Conservation (phyloP, 2,797 vertebrate species). For the Cyclopterus lumpus region DNA sequence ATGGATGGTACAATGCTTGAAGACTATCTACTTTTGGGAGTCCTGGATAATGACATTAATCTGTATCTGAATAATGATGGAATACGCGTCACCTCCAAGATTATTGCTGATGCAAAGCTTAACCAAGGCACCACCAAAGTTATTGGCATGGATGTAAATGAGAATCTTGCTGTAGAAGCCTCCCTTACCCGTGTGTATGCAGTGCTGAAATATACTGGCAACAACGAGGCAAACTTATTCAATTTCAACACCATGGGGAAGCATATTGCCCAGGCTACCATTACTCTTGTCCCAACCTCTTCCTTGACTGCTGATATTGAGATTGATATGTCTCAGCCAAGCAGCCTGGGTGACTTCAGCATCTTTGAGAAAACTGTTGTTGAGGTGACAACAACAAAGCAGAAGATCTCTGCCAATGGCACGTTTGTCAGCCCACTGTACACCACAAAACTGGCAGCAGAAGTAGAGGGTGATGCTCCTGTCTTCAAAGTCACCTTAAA, state of each 20-base stretch:
- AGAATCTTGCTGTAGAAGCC: conserved; percentile 87
- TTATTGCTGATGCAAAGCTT: conserved; percentile 80
- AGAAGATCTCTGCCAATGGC: conserved; percentile 82
- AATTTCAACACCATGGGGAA: conserved; percentile 82
- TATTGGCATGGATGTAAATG: conserved; percentile 83
- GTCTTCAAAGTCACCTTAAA: conserved; percentile 83
- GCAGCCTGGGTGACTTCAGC: conserved; percentile 75
- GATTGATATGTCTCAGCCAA: conserved; percentile 85
- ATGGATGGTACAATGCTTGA: conserved; percentile 83
- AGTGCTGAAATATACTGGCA: conserved; percentile 82
- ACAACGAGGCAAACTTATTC: conserved; percentile 79
- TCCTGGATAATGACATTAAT: conserved; percentile 83
- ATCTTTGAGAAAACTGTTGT: conserved; percentile 79
- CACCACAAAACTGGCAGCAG: conserved; percentile 80
- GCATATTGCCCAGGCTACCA: conserved; percentile 82
- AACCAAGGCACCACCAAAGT: conserved; percentile 73
- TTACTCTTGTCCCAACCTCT: conserved; percentile 83
- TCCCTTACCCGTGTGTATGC: conserved; percentile 83
- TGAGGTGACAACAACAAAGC: conserved; percentile 78
- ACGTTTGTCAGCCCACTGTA: conserved; percentile 87
- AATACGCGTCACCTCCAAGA: conserved; percentile 84
- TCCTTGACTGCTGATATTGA: conserved; percentile 82
- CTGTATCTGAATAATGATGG: conserved; percentile 86
- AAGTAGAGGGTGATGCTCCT: conserved; percentile 79
- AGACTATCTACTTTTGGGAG: conserved; percentile 80